Evolutionary conservation across 2,113 vertebrate genomes (phyloP).

Genomic region (Limanda limanda): DNA sequence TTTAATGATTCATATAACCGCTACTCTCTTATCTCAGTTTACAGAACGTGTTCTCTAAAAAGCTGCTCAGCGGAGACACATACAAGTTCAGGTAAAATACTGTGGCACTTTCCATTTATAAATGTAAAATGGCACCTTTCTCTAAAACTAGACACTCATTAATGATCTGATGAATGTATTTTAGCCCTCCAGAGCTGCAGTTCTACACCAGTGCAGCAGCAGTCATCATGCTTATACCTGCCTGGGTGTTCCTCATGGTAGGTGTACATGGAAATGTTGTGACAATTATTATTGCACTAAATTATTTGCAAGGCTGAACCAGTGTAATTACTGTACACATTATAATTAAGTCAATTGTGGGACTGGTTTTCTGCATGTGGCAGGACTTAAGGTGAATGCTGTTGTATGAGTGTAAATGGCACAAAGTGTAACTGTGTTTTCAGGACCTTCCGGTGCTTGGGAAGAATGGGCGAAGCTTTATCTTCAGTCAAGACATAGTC

Average conservation of each 20-base stretch:
- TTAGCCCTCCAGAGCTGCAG: constrained; percentile 93
- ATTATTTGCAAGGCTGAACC: not conserved
- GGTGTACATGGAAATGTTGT: constrained; percentile 31
- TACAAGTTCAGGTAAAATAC: constrained; percentile 92
- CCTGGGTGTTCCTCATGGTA: constrained; percentile 95
- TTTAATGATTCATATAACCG: constrained; percentile 1
- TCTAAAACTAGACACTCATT: not conserved
- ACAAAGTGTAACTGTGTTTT: not conserved
- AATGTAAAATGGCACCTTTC: not conserved
- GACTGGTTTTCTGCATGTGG: no score
- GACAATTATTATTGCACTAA: not conserved
- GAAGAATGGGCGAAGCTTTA: constrained; percentile 84
- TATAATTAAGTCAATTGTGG: not conserved
- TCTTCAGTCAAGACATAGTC: constrained; percentile 87
- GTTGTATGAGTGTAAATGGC: no score
- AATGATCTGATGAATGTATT: constrained; percentile 1
- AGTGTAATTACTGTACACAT: not conserved
- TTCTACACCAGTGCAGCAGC: constrained; percentile 97
- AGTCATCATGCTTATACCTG: constrained; percentile 92
- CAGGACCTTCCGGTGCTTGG: constrained; percentile 85
- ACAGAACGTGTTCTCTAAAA: constrained; percentile 98
- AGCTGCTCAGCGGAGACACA: constrained; percentile 95
- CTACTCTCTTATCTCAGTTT: constrained; percentile 81
- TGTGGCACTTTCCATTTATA: not conserved
- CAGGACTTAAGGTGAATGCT: no score